These are phyloP conservation scores for Arnoldichthys spilopterus DNA, from an alignment of 2,797 vertebrate species.

Conservation along the genomic window DNA sequence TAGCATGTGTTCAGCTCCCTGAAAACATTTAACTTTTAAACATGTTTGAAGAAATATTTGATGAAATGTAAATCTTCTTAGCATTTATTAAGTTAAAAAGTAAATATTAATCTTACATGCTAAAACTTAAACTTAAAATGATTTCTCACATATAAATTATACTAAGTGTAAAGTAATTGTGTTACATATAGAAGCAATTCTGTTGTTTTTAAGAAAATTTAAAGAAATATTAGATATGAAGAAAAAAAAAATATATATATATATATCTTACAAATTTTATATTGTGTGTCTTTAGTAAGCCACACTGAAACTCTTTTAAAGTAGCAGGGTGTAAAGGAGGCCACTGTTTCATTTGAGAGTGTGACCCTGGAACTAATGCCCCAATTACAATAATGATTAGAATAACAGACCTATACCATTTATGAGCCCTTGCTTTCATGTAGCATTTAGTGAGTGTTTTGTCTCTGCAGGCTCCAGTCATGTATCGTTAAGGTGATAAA, in stretches of 20 bases:
- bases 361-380: slow-evolving; percentile 80
- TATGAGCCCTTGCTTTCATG: slow-evolving; percentile 50
- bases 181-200: too few species aligned
- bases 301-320: slow-evolving; percentile 15
- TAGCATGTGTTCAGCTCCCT: background rate
- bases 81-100: too few species aligned
- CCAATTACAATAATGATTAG: slow-evolving; percentile 80
- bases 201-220: too few species aligned
- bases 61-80: too few species aligned
- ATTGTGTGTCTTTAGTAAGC: too few species aligned
- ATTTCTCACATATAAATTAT: too few species aligned
- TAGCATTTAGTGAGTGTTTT: slow-evolving; percentile 47
- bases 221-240: too few species aligned
- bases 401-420: slow-evolving; percentile 72
- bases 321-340: slow-evolving; percentile 51
- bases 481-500: slow-evolving; percentile 54
- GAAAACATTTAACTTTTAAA: background rate
- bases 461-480: slow-evolving; percentile 59
- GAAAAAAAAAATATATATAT: too few species aligned
- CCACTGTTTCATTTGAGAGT: slow-evolving; percentile 67
- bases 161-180: too few species aligned
- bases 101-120: too few species aligned
- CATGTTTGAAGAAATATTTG: background rate
- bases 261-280: too few species aligned
- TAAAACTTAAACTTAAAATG: too few species aligned